Percentiles rank a stretch among this genome's conserved stretches.
Conservation (phyloP, 2,113 vertebrate genomes). For the Vulpes vulpes region DNA sequence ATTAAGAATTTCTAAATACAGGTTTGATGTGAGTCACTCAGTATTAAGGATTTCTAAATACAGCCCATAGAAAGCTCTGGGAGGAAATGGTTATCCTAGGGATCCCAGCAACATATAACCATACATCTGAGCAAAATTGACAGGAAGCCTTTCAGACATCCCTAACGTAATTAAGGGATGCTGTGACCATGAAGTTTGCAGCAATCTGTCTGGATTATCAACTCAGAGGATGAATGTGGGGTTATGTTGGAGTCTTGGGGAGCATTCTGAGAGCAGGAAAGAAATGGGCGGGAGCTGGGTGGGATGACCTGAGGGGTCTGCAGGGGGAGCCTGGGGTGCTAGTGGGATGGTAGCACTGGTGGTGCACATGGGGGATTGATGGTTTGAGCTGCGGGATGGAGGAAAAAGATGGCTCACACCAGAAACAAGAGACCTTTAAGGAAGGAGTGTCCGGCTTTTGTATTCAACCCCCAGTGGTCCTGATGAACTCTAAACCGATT, state of each 20-base stretch:
- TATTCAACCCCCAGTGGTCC: background rate
- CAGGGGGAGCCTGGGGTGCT: background rate
- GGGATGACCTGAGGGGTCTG: too few species aligned
- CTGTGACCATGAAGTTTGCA: background rate
- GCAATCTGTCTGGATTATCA: too few species aligned
- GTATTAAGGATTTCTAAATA: background rate
- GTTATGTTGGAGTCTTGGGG: rapidly evolving
- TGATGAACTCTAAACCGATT: background rate
- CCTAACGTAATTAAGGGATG: rapidly evolving
- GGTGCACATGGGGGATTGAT: rapidly evolving
- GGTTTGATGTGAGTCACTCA: background rate
- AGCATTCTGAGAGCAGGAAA: background rate
- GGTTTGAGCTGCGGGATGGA: background rate
- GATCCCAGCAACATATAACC: background rate
- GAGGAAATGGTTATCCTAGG: background rate
- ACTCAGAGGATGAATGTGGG: background rate
- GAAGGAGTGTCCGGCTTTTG: background rate
- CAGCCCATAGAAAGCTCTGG: background rate
- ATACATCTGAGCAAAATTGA: background rate
- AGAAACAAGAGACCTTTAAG: background rate
- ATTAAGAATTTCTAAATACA: background rate
- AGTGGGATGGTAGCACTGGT: background rate
- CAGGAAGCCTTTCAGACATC: rapidly evolving
- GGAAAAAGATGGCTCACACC: background rate
- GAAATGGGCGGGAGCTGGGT: background rate